A percentile compares a stretch with the other conserved stretches of the same genome.
phyloP scores from a whole-genome alignment of 2,888 invertebrate genomes.

The Autographa gamma region DNA sequence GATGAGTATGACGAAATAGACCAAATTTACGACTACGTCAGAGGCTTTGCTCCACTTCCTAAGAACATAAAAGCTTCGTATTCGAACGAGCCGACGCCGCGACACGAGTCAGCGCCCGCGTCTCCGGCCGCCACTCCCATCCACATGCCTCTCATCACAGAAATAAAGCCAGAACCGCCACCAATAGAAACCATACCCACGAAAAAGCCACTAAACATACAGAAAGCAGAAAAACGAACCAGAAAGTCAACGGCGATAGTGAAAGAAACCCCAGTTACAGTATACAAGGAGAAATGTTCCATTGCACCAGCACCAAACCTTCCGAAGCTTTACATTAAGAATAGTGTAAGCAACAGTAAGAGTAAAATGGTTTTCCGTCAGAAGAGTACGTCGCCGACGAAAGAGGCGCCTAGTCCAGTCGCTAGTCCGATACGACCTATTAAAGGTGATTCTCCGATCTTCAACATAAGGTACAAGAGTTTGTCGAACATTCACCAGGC shows the following conservation, averaged over 20 bases:
- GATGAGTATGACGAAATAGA: slow-evolving; percentile 98
- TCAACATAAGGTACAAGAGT: slow-evolving; percentile 92
- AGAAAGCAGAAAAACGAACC: slow-evolving; percentile 93
- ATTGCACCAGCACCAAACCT: slow-evolving; percentile 88
- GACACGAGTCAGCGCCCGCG: slow-evolving; percentile 88
- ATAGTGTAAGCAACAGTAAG: slow-evolving; percentile 90
- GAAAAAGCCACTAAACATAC: slow-evolving; percentile 90
- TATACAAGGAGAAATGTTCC: slow-evolving; percentile 89
- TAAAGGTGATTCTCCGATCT: slow-evolving; percentile 93
- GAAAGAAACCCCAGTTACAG: slow-evolving; percentile 88
- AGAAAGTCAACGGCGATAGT: slow-evolving; percentile 90
- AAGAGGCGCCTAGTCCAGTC: slow-evolving; percentile 91
- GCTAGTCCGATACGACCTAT: slow-evolving; percentile 86
- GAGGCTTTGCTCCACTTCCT: slow-evolving; percentile 97
- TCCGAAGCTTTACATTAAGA: slow-evolving; percentile 94
- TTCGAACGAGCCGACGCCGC: slow-evolving; percentile 79
- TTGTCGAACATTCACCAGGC: slow-evolving; percentile 92
- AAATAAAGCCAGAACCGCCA: slow-evolving; percentile 95
- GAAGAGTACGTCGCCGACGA: slow-evolving; percentile 92
- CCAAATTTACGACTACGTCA: slow-evolving; percentile 98
- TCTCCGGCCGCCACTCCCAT: slow-evolving; percentile 88
- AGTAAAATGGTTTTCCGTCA: slow-evolving; percentile 91
- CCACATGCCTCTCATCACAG: slow-evolving; percentile 86
- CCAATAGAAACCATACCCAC: slow-evolving; percentile 97
- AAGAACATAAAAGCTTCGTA: slow-evolving; percentile 93